Conservation (phyloP, 30 jellyfish, hydroid and myxozoan genomes). For the Nemopilema nomurai region DNA sequence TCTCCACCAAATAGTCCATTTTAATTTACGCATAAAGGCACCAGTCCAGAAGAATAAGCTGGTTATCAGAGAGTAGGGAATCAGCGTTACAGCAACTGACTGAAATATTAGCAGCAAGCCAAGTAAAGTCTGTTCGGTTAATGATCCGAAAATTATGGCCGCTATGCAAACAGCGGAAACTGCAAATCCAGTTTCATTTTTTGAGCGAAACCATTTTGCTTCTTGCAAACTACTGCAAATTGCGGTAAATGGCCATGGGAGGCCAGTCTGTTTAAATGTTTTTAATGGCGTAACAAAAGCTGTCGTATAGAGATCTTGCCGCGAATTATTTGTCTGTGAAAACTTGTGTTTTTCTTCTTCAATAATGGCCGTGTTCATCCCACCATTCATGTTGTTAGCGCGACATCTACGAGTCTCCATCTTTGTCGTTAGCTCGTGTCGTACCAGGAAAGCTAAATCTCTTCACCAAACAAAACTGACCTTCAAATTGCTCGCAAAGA, state of each 20-base stretch:
- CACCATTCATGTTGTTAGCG: slow-evolving; percentile 26
- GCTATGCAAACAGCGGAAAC: slow-evolving; percentile 60
- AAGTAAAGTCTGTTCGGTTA: slow-evolving; percentile 38
- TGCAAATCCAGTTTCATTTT: slow-evolving; percentile 56
- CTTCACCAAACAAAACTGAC: neutral
- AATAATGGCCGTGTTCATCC: slow-evolving; percentile 27
- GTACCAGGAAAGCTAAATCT: neutral
- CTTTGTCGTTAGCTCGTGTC: neutral
- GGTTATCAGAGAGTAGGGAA: slow-evolving; percentile 36
- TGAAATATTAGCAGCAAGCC: slow-evolving; percentile 20
- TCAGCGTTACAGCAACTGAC: slow-evolving; percentile 18
- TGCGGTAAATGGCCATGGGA: slow-evolving; percentile 48
- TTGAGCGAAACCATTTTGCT: slow-evolving; percentile 24
- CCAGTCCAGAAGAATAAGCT: slow-evolving; percentile 65
- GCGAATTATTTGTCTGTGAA: slow-evolving; percentile 27
- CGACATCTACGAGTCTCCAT: slow-evolving; percentile 48
- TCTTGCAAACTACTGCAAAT: slow-evolving; percentile 19
- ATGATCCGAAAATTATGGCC: slow-evolving; percentile 63
- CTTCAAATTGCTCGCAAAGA: neutral
- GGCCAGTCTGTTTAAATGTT: slow-evolving; percentile 29
- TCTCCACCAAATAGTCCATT: slow-evolving; percentile 43
- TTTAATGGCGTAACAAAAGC: slow-evolving; percentile 61
- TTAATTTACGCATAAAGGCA: slow-evolving; percentile 15
- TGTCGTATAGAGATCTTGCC: slow-evolving; percentile 61
- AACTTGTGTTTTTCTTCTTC: slow-evolving; percentile 28